phyloP scores from a whole-genome alignment of 2,113 vertebrate species.

The Barbus barbus region DNA sequence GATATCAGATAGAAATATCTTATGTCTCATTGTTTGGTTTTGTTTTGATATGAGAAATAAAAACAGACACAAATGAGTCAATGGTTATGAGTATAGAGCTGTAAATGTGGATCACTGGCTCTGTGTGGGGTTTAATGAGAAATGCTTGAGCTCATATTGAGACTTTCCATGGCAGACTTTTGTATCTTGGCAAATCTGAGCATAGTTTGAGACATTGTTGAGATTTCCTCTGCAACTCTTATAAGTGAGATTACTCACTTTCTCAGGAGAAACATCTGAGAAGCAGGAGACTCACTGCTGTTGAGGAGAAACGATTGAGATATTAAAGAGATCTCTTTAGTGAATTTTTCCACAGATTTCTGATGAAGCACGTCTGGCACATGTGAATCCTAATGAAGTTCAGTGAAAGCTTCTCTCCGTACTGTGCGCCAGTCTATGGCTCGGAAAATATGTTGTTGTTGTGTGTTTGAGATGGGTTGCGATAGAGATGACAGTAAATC shows the following conservation, averaged over 20 bases:
- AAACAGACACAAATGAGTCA: no score
- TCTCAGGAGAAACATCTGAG: neutral
- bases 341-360: neutral
- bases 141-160: no score
- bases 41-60: no score
- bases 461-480: slow-evolving; percentile 22
- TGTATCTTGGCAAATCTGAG: neutral
- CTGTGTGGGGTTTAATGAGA: no score
- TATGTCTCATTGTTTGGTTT: no score
- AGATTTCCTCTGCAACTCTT: neutral
- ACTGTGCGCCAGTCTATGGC: neutral
- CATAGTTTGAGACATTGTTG: neutral
- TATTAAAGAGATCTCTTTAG: neutral
- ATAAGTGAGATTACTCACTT: neutral
- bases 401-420: neutral
- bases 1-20: no score
- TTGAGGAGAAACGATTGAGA: neutral
- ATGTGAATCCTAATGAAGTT: neutral
- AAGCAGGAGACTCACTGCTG: neutral
- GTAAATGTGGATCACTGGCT: no score
- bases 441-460: slow-evolving; percentile 13
- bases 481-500: slow-evolving; percentile 42
- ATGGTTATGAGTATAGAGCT: no score
- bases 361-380: neutral
- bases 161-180: no score